Percentiles rank a stretch among this genome's conserved stretches.
Evolutionary conservation across 2,888 invertebrate species (phyloP).

Genomic region (Labia minor): DNA sequence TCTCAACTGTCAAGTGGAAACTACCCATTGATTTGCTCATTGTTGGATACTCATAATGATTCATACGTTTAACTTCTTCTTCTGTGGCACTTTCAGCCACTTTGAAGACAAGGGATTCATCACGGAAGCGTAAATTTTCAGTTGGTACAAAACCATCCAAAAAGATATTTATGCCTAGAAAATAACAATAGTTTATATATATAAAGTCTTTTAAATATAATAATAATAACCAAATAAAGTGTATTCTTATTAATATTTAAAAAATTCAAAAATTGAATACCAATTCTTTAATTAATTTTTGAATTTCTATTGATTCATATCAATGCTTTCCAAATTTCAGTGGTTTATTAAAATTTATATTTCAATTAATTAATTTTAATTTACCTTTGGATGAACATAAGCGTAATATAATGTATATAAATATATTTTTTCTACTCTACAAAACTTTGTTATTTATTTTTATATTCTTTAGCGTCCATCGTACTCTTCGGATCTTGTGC

Average conservation of each 20-base stretch:
- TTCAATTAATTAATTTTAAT: slow-evolving; percentile 42
- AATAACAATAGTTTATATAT: slow-evolving; percentile 21
- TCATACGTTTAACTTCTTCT: slow-evolving; percentile 94
- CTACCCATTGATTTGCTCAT: slow-evolving; percentile 78
- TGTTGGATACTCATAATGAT: slow-evolving; percentile 87
- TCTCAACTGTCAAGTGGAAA: slow-evolving; percentile 67
- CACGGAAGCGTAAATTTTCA: slow-evolving; percentile 96
- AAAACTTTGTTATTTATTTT: no score
- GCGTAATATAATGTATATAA: no score
- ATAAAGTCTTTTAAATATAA: no score
- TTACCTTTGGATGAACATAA: slow-evolving; percentile 86
- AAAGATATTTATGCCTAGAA: slow-evolving; percentile 88
- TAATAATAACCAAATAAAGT: slow-evolving; percentile 16
- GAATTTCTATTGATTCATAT: not conserved
- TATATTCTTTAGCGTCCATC: no score
- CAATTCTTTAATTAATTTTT: not conserved
- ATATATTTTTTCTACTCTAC: no score
- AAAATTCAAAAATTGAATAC: slow-evolving; percentile 13
- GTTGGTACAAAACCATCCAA: slow-evolving; percentile 98
- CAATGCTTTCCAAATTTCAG: not conserved
- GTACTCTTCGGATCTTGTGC: no score
- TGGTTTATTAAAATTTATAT: slow-evolving; percentile 3
- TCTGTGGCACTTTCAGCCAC: slow-evolving; percentile 96
- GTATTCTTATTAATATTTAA: slow-evolving; percentile 1
- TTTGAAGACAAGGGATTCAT: slow-evolving; percentile 93